A percentile compares a stretch with the other conserved stretches of the same genome.
These are phyloP conservation scores for Melopsittacus undulatus DNA, from an alignment of 2,797 vertebrate species.

Conservation along the genomic window DNA sequence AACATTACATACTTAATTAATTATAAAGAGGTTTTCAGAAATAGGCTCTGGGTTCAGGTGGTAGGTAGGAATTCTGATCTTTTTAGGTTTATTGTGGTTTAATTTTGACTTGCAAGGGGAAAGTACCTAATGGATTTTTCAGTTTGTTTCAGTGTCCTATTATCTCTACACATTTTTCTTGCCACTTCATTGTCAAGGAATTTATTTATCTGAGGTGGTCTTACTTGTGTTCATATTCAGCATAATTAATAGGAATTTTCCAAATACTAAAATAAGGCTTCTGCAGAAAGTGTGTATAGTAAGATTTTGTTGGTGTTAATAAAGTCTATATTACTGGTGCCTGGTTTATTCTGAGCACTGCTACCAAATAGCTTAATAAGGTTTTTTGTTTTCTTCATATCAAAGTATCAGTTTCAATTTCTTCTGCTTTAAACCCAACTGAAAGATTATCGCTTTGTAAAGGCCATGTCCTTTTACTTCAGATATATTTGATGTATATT, in stretches of 20 bases:
- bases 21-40: conserved; percentile 9
- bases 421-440: background rate
- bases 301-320: background rate
- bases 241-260: background rate
- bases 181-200: background rate
- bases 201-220: background rate
- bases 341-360: background rate
- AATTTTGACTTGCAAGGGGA: background rate
- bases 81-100: background rate
- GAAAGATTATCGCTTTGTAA: conserved; percentile 22
- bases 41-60: background rate
- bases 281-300: background rate
- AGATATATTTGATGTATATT: conserved; percentile 1
- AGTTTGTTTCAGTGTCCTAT: background rate
- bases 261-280: background rate
- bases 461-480: conserved; percentile 8
- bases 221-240: background rate
- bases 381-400: conserved; percentile 15
- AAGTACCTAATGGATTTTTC: background rate
- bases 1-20: background rate
- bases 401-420: conserved; percentile 1
- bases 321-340: background rate
- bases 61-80: background rate
- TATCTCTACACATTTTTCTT: background rate
- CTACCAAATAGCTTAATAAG: background rate